Percentiles rank a stretch among this genome's conserved stretches.
phyloP scores from a whole-genome alignment of 1,140 invertebrate genomes.

The Pollicipes pollicipes region DNA sequence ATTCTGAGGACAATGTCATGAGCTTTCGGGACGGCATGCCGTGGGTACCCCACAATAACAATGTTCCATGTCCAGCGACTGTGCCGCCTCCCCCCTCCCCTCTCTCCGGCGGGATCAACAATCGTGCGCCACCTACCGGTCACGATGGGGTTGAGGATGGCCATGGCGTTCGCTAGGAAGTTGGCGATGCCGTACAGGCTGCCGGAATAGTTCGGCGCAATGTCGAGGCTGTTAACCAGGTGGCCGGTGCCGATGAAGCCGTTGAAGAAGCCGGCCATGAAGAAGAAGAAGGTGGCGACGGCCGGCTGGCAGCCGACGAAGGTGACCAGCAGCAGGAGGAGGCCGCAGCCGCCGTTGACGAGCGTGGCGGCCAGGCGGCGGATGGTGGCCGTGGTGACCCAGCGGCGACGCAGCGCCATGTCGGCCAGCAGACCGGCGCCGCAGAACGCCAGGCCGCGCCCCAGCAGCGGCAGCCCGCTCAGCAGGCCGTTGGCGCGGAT shows the following conservation, averaged over 20 bases:
- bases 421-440: not conserved
- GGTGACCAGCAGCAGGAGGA: slow-evolving; percentile 1
- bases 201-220: not conserved
- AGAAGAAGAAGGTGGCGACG: not conserved
- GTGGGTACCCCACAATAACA: too few species aligned
- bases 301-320: not conserved
- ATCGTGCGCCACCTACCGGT: not conserved
- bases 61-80: too few species aligned
- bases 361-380: not conserved
- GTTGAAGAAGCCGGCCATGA: not conserved
- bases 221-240: slow-evolving; percentile 1
- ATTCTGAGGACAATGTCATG: too few species aligned
- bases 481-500: not conserved
- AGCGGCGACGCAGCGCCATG: not conserved
- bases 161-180: not conserved
- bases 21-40: too few species aligned
- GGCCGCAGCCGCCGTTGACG: not conserved
- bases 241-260: not conserved
- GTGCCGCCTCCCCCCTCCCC: too few species aligned
- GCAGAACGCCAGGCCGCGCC: not conserved
- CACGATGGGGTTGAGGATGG: not conserved
- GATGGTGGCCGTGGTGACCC: not conserved
- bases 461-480: not conserved
- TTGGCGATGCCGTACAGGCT: slow-evolving; percentile 1
- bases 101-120: too few species aligned